Conservation (phyloP, 2,113 vertebrate species). For the Erpornis zantholeuca region DNA sequence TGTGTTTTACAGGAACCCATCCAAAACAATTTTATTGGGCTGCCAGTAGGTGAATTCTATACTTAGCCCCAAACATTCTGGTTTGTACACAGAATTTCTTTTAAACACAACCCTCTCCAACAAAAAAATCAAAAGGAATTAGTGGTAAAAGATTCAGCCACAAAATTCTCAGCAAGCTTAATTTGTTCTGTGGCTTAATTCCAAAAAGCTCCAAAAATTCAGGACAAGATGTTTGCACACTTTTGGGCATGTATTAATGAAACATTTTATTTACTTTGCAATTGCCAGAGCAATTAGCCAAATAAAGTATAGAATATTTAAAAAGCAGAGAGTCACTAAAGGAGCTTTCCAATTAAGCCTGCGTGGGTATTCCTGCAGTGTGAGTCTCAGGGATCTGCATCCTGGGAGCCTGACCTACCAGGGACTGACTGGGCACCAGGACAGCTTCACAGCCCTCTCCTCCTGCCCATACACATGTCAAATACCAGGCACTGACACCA, state of each 20-base stretch:
- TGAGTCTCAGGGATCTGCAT: neutral
- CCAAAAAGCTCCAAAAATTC: neutral
- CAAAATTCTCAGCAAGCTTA: slow-evolving; percentile 32
- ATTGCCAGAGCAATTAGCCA: slow-evolving; percentile 49
- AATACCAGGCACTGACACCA: neutral
- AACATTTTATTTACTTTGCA: slow-evolving; percentile 41
- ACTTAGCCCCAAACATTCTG: neutral
- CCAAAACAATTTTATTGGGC: neutral
- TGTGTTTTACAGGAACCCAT: neutral
- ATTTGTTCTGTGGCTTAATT: slow-evolving; percentile 41
- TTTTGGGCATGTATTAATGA: slow-evolving; percentile 46
- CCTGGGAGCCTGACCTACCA: neutral
- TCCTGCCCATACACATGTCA: neutral
- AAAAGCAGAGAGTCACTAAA: neutral
- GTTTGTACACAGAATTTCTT: neutral
- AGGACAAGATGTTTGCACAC: slow-evolving; percentile 1
- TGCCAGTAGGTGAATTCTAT: neutral
- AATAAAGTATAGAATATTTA: slow-evolving; percentile 17
- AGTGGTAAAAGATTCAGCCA: slow-evolving; percentile 32
- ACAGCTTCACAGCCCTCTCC: neutral
- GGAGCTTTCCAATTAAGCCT: slow-evolving; percentile 6
- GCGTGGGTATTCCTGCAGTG: neutral
- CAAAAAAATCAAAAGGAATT: neutral
- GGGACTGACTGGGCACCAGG: neutral
- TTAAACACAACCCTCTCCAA: neutral